Base-by-base conservation (phyloP, 2,888 invertebrate genomes). In the Litoditis marina region DNA sequence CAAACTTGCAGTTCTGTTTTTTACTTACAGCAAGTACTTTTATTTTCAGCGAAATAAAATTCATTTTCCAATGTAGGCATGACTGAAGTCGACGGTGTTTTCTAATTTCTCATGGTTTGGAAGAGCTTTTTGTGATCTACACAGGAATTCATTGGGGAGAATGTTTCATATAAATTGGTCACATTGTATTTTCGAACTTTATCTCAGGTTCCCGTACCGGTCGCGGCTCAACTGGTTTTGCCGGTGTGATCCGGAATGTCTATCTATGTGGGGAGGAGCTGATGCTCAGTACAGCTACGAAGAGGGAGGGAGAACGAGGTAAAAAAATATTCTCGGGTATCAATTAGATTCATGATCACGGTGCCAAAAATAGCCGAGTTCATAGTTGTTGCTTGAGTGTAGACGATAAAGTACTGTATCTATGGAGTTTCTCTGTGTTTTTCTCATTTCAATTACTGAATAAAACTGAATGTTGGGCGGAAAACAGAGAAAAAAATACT, bases 231-330 rank as follows among this genome's bases (percentile, higher is more conserved):
- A 69, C 78, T 31, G 81, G 81, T 11, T 80, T 71, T 54, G 81
- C 81, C 0, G 81, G 81, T 19, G 77, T 78, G 25, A 63, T 78
- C 25, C 65, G 78, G n/a, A 75, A 76, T 54, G 66, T 80, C 34
- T 75, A 80, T 62, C 65, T 81, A 28, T 77, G 78, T 63, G 81
- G 81, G 22, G 67, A 68, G 30, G 78, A 76, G 49, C 51, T 81
- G 25, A 55, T 67, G 19, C 63, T 81, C 11, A 68, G 65, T 19
- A 67, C 71, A 19, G 57, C 69, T 50, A 78, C 75, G 0, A 60
- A 75, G 51, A 78, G 76, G 56, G 65, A 68, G n/a, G 63, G 69
- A 27, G 67, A 76, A 47, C 52, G 58, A 63, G 69, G 58, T 28
- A n/a, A n/a, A n/a, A n/a, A n/a, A n/a, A n/a, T n/a, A n/a, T n/a